Percentiles rank a stretch among this genome's conserved stretches.
Evolutionary conservation across 37 sponge, comb jelly and placozoan species (phyloP).

Genomic region (Cladorhizidae sp.): DNA sequence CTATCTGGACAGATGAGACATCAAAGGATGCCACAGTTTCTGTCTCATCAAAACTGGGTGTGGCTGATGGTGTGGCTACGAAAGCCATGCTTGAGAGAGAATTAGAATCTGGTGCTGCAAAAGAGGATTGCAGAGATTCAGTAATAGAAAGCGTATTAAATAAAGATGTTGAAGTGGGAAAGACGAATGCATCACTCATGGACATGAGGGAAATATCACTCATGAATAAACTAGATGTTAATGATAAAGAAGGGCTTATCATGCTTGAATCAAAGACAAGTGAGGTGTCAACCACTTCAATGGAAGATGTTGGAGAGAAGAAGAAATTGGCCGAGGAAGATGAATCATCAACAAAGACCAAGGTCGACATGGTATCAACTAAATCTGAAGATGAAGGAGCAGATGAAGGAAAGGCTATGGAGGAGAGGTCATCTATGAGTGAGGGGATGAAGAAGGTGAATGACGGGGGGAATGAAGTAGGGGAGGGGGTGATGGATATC

Average conservation of each 20-base stretch:
- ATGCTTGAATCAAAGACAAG: too few relatives aligned
- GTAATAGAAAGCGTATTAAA: not conserved
- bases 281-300: not conserved
- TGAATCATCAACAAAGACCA: not conserved
- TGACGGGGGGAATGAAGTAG: not conserved
- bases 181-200: too few relatives aligned
- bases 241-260: too few relatives aligned
- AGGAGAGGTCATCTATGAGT: not conserved
- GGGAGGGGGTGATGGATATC: not conserved
- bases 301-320: constrained; percentile 8
- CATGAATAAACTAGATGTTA: too few relatives aligned
- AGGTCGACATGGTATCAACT: not conserved
- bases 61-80: not conserved
- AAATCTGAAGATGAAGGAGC: not conserved
- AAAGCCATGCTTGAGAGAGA: not conserved
- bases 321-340: not conserved
- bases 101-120: not conserved
- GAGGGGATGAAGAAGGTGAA: constrained; percentile 12
- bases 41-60: too few relatives aligned
- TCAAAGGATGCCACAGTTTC: too few relatives aligned
- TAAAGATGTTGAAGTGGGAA: not conserved
- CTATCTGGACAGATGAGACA: too few relatives aligned
- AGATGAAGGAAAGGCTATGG: not conserved
- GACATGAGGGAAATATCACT: too few relatives aligned
- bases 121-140: not conserved